Evolutionary conservation across 2,888 invertebrate genomes (phyloP), one percentile per base, ranked within the genome.

Genomic region (Scaeva pyrastri): DNA sequence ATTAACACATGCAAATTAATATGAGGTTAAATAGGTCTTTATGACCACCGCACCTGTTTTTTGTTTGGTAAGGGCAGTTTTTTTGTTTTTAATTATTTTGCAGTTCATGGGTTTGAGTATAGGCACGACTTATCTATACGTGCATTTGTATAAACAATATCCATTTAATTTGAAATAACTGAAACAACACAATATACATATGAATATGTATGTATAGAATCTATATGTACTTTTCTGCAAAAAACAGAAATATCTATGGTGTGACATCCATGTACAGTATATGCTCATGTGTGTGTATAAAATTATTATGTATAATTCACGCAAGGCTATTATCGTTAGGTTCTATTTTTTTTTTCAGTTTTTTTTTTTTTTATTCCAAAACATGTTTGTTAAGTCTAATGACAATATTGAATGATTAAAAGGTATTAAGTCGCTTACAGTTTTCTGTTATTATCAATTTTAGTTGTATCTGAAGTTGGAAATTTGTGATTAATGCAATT

Each of bases 331-430:
- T 79, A 84, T 41, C 73, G 73, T 84, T 84, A 84, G 31, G 60
- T 74, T 71, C 71, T 64, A 71, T 55, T 56, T 62, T 10, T 31
- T 31, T 31, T 14, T 23, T n/a, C n/a, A n/a, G 2, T 26, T 55
- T 55, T 26, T 31, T 43, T 43, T 14, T 1, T 23, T 14, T 19
- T 68, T 26, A 31, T 52, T 50, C 60, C 19, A 45, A 72, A n/a
- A 43, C 66, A 56, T 70, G 43, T 50, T 10, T 36, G 12, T 19
- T 12, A 11, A n/a, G 56, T 19, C 58, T 86, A 86, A 86, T 82
- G 86, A 77, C 77, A 74, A 77, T 82, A 82, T 86, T 77, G 86
- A 74, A 77, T 86, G 86, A 86, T 86, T 77, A 73, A 82, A 82
- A 74, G 77, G 56, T 68, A 86, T 86, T 86, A 86, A 81, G 19